phyloP scores from a whole-genome alignment of 1,140 invertebrate species.

The Microplitis demolitor region DNA sequence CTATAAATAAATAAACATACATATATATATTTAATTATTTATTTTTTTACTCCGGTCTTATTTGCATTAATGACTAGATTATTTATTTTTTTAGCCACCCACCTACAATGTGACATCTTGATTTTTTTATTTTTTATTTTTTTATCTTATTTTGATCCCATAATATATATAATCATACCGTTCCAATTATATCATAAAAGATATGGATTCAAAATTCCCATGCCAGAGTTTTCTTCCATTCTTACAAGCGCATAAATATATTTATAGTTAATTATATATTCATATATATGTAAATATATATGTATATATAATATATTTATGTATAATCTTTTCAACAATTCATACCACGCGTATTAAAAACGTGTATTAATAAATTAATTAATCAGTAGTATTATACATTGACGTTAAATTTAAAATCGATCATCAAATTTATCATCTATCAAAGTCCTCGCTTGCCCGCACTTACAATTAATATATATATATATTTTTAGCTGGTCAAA shows the following conservation, averaged over 20 bases:
- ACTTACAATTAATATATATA: too few species aligned
- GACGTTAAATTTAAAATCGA: slow-evolving; percentile 52
- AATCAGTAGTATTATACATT: slow-evolving; percentile 41
- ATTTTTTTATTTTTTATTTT: neutral
- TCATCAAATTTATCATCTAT: slow-evolving; percentile 39
- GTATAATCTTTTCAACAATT: neutral
- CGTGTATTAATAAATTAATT: neutral
- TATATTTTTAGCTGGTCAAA: neutral
- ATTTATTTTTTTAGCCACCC: slow-evolving; percentile 43
- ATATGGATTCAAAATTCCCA: slow-evolving; percentile 51
- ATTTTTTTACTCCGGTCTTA: slow-evolving; percentile 4
- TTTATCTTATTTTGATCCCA: slow-evolving; percentile 45
- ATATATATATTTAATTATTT: slow-evolving; percentile 25
- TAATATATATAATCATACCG: slow-evolving; percentile 46
- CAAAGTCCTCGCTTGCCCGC: slow-evolving; percentile 26
- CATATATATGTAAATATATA: neutral
- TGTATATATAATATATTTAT: neutral
- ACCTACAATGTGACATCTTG: slow-evolving; percentile 51
- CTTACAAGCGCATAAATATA: neutral
- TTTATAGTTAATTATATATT: neutral
- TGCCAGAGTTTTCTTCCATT: slow-evolving; percentile 37
- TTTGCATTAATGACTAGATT: slow-evolving; percentile 60
- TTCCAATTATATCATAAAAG: slow-evolving; percentile 42
- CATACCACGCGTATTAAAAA: neutral
- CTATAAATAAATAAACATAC: slow-evolving; percentile 35